Evolutionary conservation across 2,888 invertebrate species (phyloP), one percentile per base, ranked within the genome.

Genomic region (Leptinotarsa rubiginosa): DNA sequence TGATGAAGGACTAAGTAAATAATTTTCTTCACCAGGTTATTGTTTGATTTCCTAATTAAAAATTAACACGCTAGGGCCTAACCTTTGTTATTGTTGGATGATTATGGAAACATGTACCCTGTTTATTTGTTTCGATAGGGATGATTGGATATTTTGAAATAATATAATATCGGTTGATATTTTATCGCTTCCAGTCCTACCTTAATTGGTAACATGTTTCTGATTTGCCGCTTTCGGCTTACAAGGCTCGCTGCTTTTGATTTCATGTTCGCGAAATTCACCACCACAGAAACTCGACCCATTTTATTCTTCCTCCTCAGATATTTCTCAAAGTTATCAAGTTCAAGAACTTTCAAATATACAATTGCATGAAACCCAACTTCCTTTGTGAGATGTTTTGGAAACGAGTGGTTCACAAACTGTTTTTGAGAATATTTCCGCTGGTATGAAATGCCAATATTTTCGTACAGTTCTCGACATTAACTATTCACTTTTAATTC

Each of bases 151-250:
- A 80, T 82, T 82, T 78, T 78, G 78, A 78, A 83, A 83, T 83
- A 81, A 83, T 81, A 80, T 80, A 76, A 73, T 79, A 82, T 79
- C 74, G 81, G 77, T 75, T 75, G 73, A 72, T 77, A 78, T 77
- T 79, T 75, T 76, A 79, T 65, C 77, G 81, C 84, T 82, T 64
- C 77, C 75, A 79, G 83, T 76, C 77, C 71, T 78, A 77, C 81
- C 83, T 84, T 86, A 85, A 86, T 86, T 85, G 85, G 85, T 84
- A 82, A 83, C 85, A 82, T 86, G 86, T 85, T 84, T 83, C 84
- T 85, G 84, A 86, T 86, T 85, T 84, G 81, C 82, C 84, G 83
- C 81, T 74, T 72, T 64, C 74, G 84, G 84, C 83, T 80, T 83
- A 85, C 85, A 86, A 83, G 82, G 75, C 77, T 78, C 74, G 74